Percentiles rank a stretch among this genome's conserved stretches.
These are phyloP conservation scores for Pogonomyrmex californicus DNA, from an alignment of 1,140 invertebrate genomes.

Conservation along the genomic window DNA sequence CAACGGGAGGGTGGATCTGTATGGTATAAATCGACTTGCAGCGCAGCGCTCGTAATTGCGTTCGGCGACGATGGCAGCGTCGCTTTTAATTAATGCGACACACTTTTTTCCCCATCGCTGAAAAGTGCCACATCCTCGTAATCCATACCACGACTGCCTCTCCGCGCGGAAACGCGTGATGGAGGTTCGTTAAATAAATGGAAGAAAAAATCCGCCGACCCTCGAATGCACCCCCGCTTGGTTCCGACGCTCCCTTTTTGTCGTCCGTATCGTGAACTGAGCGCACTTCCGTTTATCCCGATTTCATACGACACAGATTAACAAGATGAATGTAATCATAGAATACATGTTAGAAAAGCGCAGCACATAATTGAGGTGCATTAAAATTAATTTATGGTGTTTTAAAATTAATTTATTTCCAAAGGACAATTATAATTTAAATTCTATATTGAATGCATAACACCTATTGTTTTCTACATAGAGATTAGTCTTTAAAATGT, in stretches of 20 bases:
- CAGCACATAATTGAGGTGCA: background rate
- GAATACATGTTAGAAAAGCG: constrained; percentile 1
- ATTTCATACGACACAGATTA: constrained; percentile 21
- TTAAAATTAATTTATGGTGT: background rate
- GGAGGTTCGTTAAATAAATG: constrained; percentile 50
- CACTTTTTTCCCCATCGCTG: constrained; percentile 78
- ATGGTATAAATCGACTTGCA: constrained; percentile 68
- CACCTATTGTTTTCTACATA: background rate
- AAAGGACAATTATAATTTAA: background rate
- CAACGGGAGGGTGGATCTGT: constrained; percentile 7
- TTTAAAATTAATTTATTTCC: background rate
- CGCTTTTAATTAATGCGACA: constrained; percentile 84
- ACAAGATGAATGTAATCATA: constrained; percentile 7
- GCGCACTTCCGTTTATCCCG: constrained; percentile 42
- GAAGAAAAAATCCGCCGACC: constrained; percentile 19
- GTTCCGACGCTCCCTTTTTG: background rate
- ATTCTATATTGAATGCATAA: background rate
- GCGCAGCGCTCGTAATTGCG: constrained; percentile 76
- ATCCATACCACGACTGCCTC: constrained; percentile 67
- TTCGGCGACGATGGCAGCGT: constrained; percentile 70
- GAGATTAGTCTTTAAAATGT: background rate
- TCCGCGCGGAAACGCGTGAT: constrained; percentile 1
- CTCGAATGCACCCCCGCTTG: constrained; percentile 34
- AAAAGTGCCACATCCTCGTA: constrained; percentile 76
- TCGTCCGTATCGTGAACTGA: background rate